phyloP scores from a whole-genome alignment of 2,797 vertebrate species.

The Knipowitschia caucasica region DNA sequence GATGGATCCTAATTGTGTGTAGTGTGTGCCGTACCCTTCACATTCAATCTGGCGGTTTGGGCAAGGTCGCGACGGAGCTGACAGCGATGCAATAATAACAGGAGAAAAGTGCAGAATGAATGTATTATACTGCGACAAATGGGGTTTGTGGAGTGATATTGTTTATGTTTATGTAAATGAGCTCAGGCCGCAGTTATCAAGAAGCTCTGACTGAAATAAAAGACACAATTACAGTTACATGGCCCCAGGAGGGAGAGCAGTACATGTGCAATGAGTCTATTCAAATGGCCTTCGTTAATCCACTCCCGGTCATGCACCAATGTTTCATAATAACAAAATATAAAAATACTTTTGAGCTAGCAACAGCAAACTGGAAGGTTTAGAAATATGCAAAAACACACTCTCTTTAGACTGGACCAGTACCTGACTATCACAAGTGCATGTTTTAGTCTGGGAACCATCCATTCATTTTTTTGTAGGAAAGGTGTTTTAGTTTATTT shows the following conservation, averaged over 20 bases:
- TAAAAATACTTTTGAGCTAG: too few relatives aligned
- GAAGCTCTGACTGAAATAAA: slow-evolving; percentile 1
- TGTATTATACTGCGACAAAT: background rate
- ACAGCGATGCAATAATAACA: background rate
- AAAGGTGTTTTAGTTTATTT: too few relatives aligned
- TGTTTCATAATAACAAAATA: slow-evolving; percentile 1
- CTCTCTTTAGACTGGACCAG: too few relatives aligned
- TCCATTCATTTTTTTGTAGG: too few relatives aligned
- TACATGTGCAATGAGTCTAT: background rate
- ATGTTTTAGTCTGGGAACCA: too few relatives aligned
- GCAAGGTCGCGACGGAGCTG: background rate
- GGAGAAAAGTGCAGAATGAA: background rate
- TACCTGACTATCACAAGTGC: too few relatives aligned
- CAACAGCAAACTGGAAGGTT: too few relatives aligned
- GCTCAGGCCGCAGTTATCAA: background rate
- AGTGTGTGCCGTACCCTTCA: background rate
- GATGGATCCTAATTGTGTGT: slow-evolving; percentile 4
- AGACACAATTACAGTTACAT: slow-evolving; percentile 4
- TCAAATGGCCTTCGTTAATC: background rate
- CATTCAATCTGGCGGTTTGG: slow-evolving; percentile 1
- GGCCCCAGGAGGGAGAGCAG: background rate
- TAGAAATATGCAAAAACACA: too few relatives aligned
- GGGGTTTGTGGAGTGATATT: background rate
- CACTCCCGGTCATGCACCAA: background rate
- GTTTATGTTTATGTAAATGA: slow-evolving; percentile 2